Evolutionary conservation across 1,140 invertebrate species (phyloP).

Genomic region (Palaemon carinicauda): DNA sequence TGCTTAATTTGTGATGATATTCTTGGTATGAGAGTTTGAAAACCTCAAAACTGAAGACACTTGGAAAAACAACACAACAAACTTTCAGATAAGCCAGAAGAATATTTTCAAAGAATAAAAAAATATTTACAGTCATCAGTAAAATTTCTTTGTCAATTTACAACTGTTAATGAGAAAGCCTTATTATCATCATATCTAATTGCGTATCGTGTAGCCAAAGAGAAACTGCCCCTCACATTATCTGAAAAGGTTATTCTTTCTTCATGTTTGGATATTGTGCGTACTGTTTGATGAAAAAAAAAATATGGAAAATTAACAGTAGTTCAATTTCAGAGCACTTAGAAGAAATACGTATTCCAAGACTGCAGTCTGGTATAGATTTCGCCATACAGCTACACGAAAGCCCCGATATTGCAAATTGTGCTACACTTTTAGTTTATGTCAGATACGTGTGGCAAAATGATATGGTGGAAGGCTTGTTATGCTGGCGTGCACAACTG

Average conservation of each 20-base stretch:
- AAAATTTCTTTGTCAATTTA: no score
- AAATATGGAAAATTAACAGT: neutral
- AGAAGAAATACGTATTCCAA: neutral
- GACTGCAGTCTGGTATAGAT: no score
- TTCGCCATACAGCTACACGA: neutral
- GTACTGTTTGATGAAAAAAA: neutral
- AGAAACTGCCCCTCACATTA: neutral
- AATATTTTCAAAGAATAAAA: no score
- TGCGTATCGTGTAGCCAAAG: neutral
- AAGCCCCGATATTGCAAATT: neutral
- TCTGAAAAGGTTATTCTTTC: neutral
- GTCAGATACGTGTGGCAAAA: slow-evolving; percentile 24
- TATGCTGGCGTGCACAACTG: no score
- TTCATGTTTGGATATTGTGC: neutral
- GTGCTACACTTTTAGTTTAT: slow-evolving; percentile 16
- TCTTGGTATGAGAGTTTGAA: no score
- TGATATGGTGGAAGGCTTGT: neutral
- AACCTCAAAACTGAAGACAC: no score
- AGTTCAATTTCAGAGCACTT: neutral
- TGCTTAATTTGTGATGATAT: no score
- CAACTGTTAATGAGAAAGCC: no score
- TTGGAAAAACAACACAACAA: no score
- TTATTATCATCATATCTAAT: neutral
- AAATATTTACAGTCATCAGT: no score
- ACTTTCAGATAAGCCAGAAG: no score